Conservation (phyloP, 2,888 invertebrate species). For the Eurois occulta region DNA sequence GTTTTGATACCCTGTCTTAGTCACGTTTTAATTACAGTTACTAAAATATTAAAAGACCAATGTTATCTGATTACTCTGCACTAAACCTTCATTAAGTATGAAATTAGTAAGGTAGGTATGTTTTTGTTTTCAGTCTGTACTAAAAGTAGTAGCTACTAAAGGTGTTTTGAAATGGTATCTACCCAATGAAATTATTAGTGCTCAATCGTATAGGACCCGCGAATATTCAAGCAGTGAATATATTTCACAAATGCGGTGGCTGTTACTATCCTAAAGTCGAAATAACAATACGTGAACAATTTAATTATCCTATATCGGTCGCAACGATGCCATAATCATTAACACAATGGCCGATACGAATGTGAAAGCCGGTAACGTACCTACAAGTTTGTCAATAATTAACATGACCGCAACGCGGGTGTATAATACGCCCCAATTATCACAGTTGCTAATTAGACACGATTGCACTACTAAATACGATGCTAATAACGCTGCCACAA, state of each 20-base stretch:
- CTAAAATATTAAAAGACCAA: constrained; percentile 26
- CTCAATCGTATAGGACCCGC: constrained; percentile 24
- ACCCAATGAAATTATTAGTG: constrained; percentile 19
- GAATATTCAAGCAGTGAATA: constrained; percentile 29
- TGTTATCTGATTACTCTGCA: constrained; percentile 2
- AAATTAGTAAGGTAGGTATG: neutral
- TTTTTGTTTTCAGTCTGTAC: neutral
- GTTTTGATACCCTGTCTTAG: constrained; percentile 48
- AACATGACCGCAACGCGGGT: constrained; percentile 70
- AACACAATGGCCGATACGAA: constrained; percentile 63
- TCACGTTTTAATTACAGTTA: constrained; percentile 43
- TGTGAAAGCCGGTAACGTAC: constrained; percentile 54
- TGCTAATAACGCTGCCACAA: constrained; percentile 64
- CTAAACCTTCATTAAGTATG: constrained; percentile 5
- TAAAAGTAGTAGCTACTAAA: neutral
- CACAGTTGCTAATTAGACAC: constrained; percentile 71
- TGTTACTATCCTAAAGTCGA: constrained; percentile 44
- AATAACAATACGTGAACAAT: constrained; percentile 62
- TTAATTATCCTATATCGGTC: constrained; percentile 67
- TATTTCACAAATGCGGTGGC: constrained; percentile 20
- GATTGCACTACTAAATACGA: constrained; percentile 68
- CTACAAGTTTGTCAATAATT: constrained; percentile 73
- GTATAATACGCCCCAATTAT: constrained; percentile 71
- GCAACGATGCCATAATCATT: constrained; percentile 69
- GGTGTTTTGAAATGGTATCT: constrained; percentile 3